These are phyloP conservation scores for Nannobrachium achirus DNA, from an alignment of 2,113 vertebrate species.

Conservation along the genomic window DNA sequence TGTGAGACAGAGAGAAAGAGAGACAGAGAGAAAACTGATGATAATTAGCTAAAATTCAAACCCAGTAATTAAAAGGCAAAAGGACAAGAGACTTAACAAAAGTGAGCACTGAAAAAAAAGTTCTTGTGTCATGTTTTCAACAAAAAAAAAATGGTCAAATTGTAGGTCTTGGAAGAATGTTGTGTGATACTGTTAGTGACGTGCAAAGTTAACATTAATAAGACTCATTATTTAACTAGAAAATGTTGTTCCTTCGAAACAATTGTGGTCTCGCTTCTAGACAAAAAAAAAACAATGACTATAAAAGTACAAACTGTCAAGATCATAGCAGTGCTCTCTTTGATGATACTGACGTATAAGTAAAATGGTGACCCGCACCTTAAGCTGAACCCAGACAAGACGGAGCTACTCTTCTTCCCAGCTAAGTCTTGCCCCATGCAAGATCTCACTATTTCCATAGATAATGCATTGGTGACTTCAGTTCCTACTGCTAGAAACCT, in stretches of 20 bases:
- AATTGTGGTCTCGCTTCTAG: no score
- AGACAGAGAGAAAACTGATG: conserved; percentile 8
- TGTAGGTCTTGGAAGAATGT: background rate
- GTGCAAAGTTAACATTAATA: background rate
- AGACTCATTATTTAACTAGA: background rate
- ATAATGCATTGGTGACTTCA: no score
- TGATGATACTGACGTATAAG: no score
- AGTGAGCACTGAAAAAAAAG: conserved; percentile 11
- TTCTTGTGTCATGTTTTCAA: background rate
- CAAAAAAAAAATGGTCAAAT: background rate
- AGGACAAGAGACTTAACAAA: conserved; percentile 39
- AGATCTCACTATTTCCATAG: no score
- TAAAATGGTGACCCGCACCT: no score
- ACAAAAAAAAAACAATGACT: no score
- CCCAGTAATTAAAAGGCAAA: conserved; percentile 56
- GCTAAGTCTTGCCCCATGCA: no score
- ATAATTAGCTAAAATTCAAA: conserved; percentile 57
- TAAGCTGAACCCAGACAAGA: no score
- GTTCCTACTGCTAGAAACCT: no score
- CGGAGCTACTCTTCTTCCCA: no score
- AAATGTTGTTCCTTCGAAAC: background rate
- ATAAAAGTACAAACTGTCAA: no score
- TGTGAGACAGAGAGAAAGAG: background rate
- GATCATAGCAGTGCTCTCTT: no score
- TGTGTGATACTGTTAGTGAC: background rate